These are phyloP conservation scores for Orchesella cincta DNA, from an alignment of 1,140 invertebrate species.

Conservation along the genomic window DNA sequence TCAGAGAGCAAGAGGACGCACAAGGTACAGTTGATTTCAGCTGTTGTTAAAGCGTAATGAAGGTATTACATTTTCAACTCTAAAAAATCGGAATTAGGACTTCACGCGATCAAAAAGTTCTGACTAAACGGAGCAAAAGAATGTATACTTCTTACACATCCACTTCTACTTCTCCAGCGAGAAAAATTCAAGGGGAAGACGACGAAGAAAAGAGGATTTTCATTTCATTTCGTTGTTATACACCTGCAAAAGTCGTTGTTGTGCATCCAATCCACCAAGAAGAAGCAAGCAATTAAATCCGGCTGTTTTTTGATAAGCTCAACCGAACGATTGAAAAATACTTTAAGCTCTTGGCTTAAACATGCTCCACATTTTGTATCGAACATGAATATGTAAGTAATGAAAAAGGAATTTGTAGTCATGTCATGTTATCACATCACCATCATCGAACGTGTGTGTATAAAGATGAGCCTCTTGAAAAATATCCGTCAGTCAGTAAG, in stretches of 20 bases:
- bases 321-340: slow-evolving; percentile 1
- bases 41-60: neutral
- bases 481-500: neutral
- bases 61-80: too few species aligned
- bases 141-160: too few species aligned
- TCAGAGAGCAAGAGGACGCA: neutral
- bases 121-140: too few species aligned
- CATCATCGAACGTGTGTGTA: neutral
- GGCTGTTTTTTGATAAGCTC: slow-evolving; percentile 20
- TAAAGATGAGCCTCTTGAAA: slow-evolving; percentile 15
- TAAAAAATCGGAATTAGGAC: slow-evolving; percentile 6
- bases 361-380: neutral
- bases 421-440: slow-evolving; percentile 18
- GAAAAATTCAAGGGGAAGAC: too few species aligned
- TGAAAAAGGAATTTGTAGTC: slow-evolving; percentile 26
- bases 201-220: slow-evolving; percentile 1
- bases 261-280: neutral
- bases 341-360: too few species aligned
- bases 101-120: slow-evolving; percentile 8
- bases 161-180: too few species aligned
- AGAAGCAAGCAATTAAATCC: slow-evolving; percentile 22
- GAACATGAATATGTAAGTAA: neutral
- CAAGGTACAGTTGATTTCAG: neutral
- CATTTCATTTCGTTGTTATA: too few species aligned
- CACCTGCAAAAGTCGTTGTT: slow-evolving; percentile 21